Evolutionary conservation across 2,113 vertebrate species (phyloP), one percentile per base, ranked within the genome.

Genomic region (Amphiprion percula): DNA sequence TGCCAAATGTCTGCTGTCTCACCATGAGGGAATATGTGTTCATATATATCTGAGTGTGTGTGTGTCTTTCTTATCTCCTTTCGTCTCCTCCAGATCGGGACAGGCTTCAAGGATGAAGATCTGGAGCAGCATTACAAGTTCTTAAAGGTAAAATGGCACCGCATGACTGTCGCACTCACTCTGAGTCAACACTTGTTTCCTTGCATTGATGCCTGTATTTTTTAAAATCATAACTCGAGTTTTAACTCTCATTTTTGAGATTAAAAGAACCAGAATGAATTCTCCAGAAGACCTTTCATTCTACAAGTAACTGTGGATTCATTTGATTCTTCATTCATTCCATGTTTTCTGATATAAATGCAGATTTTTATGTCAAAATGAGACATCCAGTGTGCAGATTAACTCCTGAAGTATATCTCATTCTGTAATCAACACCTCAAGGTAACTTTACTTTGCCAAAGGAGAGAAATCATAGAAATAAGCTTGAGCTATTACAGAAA

Each of bases 21-120:
- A 74, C 79, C 70, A 56, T 37, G 28, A 68, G 74, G 82, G 78
- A 84, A 79, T 80, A 28, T n/a, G 65, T 71, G 49, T 74, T 12
- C 41, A 28, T 67, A 9, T 49, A 1, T 62, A 14, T 56, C 16
- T 67, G 55, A 63, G 59, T 59, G 33, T 73, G 41, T 73, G 41
- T 26, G 10, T 64, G 41, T 68, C 19, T 74, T 4, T 87, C 64
- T 88, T 39, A 74, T 86, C 66, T 84, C 46, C 66, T 77, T 82
- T 70, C 12, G 33, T 66, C 79, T 82, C 70, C 73, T 70, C 1
- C 93, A 98, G 97, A 96, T 98, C 3, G 97, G 97, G 69, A 97
- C 97, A 0, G 97, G 97, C 74, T 98, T 98, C 91, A 96, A 96
- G 15, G 97, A 98, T 61, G 96, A 97, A 75, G 94, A 95, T 85